Conservation (phyloP, 2,888 invertebrate genomes). For the Trissolcus japonicus region DNA sequence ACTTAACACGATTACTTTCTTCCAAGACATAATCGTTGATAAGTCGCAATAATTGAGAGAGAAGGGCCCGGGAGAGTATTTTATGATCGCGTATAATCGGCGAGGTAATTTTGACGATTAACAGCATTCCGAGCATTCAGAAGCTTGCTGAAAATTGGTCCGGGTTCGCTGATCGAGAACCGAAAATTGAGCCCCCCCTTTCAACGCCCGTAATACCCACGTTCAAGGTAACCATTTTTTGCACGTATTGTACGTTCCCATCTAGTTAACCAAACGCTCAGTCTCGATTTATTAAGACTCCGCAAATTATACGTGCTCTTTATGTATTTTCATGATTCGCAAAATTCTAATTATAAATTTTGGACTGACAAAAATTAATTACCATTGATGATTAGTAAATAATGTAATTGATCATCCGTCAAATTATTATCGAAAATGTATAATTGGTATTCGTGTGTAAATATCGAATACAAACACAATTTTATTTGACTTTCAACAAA, state of each 20-base stretch:
- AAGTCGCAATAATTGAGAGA: conserved; percentile 50
- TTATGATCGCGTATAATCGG: conserved; percentile 52
- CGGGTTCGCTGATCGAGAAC: conserved; percentile 42
- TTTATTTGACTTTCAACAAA: not conserved
- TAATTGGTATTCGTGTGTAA: not conserved
- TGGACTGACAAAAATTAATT: not conserved
- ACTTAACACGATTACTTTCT: conserved; percentile 52
- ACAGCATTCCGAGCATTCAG: conserved; percentile 53
- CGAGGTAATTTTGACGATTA: conserved; percentile 51
- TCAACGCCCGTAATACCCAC: conserved; percentile 24
- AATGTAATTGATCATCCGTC: not conserved
- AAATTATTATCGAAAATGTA: not conserved
- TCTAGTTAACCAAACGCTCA: conserved; percentile 16
- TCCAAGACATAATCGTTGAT: conserved; percentile 44
- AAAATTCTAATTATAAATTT: no score
- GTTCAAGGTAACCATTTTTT: conserved; percentile 28
- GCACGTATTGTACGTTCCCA: conserved; percentile 18
- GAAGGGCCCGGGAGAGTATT: conserved; percentile 35
- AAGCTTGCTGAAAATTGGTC: conserved; percentile 50
- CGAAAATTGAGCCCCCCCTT: conserved; percentile 42
- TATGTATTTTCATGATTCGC: no score
- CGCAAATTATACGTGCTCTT: no score
- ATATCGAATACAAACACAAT: not conserved
- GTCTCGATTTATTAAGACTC: not conserved
- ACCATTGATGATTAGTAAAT: not conserved